Evolutionary conservation across 1,140 invertebrate species (phyloP).

Genomic region (Gonatopus flavifemur): DNA sequence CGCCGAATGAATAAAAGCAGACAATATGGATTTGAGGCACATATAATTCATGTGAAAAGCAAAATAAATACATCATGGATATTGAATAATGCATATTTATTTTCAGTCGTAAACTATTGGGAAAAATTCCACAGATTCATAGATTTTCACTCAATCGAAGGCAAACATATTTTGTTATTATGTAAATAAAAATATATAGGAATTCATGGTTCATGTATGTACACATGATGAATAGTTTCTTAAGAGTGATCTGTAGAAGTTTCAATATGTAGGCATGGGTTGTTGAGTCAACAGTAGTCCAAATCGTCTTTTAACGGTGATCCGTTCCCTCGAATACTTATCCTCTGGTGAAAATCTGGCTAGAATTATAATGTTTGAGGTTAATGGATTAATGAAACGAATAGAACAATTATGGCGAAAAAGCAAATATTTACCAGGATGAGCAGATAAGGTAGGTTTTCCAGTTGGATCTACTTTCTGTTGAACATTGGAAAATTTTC

Average conservation of each 20-base stretch:
- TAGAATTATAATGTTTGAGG: conserved; percentile 51
- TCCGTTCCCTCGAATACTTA: conserved; percentile 87
- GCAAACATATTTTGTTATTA: too few species aligned
- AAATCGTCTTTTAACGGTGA: conserved; percentile 90
- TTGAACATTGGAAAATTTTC: conserved; percentile 51
- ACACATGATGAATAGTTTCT: conserved; percentile 11
- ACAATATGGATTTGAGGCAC: too few species aligned
- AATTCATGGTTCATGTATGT: too few species aligned
- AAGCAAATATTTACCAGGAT: conserved; percentile 73
- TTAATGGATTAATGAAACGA: conserved; percentile 11
- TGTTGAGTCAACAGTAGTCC: conserved; percentile 85
- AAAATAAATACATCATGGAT: too few species aligned
- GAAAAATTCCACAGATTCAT: too few species aligned
- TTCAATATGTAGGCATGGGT: conserved; percentile 70
- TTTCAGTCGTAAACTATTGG: too few species aligned
- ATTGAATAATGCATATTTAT: too few species aligned
- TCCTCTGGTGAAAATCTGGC: conserved; percentile 96
- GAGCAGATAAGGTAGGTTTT: conserved; percentile 82
- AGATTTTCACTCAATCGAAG: too few species aligned
- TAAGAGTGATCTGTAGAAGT: conserved; percentile 1
- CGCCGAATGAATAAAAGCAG: too few species aligned
- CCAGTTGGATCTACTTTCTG: conserved; percentile 76
- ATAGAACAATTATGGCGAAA: too few species aligned
- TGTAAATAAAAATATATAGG: too few species aligned
- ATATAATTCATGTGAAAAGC: too few species aligned